Evolutionary conservation across 1,140 invertebrate genomes (phyloP).

Genomic region (Bacillus rossius): DNA sequence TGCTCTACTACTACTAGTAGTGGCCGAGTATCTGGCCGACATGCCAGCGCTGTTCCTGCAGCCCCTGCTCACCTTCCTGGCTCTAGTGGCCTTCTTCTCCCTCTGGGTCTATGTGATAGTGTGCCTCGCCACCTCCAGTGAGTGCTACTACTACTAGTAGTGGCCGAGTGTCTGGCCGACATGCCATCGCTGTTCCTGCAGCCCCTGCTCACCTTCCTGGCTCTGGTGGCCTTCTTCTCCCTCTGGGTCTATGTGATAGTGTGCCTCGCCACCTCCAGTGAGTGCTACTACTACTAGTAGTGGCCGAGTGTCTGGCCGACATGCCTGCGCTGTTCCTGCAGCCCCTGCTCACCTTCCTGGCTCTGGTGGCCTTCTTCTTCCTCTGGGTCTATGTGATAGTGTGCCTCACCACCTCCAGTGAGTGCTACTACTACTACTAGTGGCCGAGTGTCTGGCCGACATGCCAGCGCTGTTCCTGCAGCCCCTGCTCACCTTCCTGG

Average conservation of each 20-base stretch:
- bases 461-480: conserved; percentile 84
- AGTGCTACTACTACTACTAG: too few relatives aligned
- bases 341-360: conserved; percentile 78
- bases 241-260: conserved; percentile 81
- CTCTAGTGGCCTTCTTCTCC: conserved; percentile 69
- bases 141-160: too few relatives aligned
- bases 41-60: conserved; percentile 84
- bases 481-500: conserved; percentile 78
- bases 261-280: conserved; percentile 63
- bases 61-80: conserved; percentile 78
- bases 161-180: too few relatives aligned
- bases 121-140: conserved; percentile 63
- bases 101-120: conserved; percentile 81
- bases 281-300: too few relatives aligned
- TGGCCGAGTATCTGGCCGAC: too few relatives aligned
- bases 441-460: too few relatives aligned
- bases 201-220: conserved; percentile 78
- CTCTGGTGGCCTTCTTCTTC: conserved; percentile 69
- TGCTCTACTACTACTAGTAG: too few relatives aligned
- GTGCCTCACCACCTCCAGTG: conserved; percentile 63
- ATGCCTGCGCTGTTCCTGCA: conserved; percentile 84
- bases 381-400: conserved; percentile 81
- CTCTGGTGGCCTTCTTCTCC: conserved; percentile 69
- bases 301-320: too few relatives aligned
- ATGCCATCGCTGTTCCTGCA: conserved; percentile 84